These are phyloP conservation scores for Ernsta delagoae DNA, from an alignment of 2,888 invertebrate genomes.

Conservation along the genomic window DNA sequence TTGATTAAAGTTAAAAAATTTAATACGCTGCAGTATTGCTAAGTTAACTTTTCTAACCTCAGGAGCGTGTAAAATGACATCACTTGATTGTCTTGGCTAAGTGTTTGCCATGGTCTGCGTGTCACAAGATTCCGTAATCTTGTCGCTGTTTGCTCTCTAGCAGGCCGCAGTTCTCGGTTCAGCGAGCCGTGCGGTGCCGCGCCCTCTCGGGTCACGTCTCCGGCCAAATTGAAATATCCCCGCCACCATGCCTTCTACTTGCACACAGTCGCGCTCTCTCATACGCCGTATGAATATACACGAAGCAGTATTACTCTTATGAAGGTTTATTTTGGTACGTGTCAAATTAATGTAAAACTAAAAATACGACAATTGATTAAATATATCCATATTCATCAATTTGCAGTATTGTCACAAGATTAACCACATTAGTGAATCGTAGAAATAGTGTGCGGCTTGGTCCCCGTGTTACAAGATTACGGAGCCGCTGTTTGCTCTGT, in stretches of 20 bases:
- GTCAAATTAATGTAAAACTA: too few species aligned
- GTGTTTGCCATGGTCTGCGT: constrained; percentile 79
- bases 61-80: constrained; percentile 36
- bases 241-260: constrained; percentile 58
- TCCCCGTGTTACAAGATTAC: constrained; percentile 83
- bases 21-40: too few species aligned
- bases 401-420: too few species aligned
- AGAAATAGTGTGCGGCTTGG: constrained; percentile 78
- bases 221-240: constrained; percentile 83
- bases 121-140: constrained; percentile 82
- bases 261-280: constrained; percentile 49
- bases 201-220: constrained; percentile 81
- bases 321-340: too few species aligned
- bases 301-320: too few species aligned
- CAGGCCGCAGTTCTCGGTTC: constrained; percentile 80
- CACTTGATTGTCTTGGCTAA: constrained; percentile 77
- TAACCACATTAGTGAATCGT: too few species aligned
- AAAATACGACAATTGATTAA: too few species aligned
- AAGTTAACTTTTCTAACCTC: too few species aligned
- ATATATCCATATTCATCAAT: too few species aligned
- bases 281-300: too few species aligned
- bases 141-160: constrained; percentile 81
- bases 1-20: too few species aligned
- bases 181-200: constrained; percentile 78
- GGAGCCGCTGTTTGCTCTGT: constrained; percentile 81